Percentiles rank a stretch among this genome's conserved stretches.
These are phyloP conservation scores for Brachystomella parvula DNA, from an alignment of 1,140 invertebrate species.

Conservation along the genomic window DNA sequence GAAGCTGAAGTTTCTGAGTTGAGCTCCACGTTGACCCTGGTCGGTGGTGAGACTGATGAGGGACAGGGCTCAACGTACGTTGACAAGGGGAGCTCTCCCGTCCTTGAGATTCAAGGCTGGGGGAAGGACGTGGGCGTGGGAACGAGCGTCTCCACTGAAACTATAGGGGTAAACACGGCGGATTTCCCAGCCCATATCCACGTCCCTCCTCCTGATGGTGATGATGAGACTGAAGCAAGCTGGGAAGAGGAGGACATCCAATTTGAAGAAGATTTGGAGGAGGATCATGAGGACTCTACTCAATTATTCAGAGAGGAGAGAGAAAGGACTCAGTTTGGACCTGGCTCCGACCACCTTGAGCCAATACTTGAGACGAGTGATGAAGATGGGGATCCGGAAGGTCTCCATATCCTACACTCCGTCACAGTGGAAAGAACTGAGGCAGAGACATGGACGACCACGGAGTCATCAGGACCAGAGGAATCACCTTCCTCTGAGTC, in stretches of 20 bases:
- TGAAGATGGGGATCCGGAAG: not conserved
- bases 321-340: not conserved
- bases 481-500: not conserved
- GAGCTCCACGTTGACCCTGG: not conserved
- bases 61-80: not conserved
- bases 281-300: not conserved
- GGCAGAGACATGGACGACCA: not conserved
- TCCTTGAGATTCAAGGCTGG: not conserved
- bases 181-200: not conserved
- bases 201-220: not conserved
- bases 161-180: not conserved
- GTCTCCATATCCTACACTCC: not conserved
- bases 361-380: constrained; percentile 4
- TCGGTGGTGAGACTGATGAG: not conserved
- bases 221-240: constrained; percentile 5
- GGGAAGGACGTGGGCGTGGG: not conserved
- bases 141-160: not conserved
- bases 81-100: not conserved
- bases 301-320: no score
- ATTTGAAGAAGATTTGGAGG: not conserved
- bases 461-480: not conserved
- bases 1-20: not conserved
- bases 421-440: not conserved
- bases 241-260: not conserved
- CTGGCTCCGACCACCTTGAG: not conserved